Evolutionary conservation across 2,888 invertebrate species (phyloP).

Genomic region (Thysanoteuthis rhombus): DNA sequence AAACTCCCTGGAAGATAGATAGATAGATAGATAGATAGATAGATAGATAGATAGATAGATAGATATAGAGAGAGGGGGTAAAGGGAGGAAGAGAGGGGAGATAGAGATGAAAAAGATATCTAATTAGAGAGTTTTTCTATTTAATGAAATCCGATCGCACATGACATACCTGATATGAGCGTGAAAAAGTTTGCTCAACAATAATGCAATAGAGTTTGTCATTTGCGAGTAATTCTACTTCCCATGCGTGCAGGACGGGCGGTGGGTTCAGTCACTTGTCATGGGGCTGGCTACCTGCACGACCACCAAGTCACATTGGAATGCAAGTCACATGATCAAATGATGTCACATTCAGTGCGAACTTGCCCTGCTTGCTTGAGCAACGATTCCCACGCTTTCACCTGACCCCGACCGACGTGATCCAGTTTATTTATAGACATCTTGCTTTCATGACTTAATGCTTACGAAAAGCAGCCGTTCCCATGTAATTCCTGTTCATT

Average conservation of each 20-base stretch:
- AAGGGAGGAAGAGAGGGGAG: not conserved
- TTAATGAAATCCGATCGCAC: no score
- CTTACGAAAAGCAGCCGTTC: not conserved
- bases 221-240: not conserved
- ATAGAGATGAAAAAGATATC: not conserved
- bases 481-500: not conserved
- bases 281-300: not conserved
- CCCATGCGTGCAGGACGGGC: not conserved
- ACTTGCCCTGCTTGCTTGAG: not conserved
- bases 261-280: not conserved
- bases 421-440: not conserved
- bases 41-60: not conserved
- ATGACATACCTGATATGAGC: not conserved
- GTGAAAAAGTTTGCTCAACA: not conserved
- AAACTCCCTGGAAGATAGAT: no score
- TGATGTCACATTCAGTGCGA: not conserved
- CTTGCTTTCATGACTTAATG: not conserved
- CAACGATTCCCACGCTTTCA: not conserved
- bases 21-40: no score
- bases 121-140: no score
- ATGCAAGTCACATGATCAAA: not conserved
- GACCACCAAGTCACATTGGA: not conserved
- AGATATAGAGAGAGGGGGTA: not conserved
- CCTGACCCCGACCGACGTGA: not conserved
- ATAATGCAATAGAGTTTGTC: not conserved